A percentile compares a stretch with the other conserved stretches of the same genome.
Conservation (phyloP, 2,113 vertebrate species). For the Poeciliopsis retropinna region DNA sequence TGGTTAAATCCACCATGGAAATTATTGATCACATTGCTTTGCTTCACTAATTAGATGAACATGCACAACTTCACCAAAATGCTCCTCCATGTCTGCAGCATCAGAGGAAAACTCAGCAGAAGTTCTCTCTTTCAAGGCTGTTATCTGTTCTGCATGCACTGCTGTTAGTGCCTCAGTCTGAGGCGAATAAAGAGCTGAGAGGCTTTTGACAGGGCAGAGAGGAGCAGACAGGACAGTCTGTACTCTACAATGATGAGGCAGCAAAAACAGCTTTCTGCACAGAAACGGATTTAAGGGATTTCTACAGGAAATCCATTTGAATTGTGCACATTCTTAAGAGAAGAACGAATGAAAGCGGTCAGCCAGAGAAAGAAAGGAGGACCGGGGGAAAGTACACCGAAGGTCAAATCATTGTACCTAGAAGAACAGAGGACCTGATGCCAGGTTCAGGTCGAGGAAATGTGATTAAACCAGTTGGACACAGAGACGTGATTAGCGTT, state of each 20-base stretch:
- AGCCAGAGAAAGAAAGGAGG: conserved; percentile 31
- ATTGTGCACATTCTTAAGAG: conserved; percentile 42
- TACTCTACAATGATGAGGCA: conserved; percentile 68
- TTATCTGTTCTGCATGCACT: not conserved
- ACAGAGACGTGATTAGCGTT: not conserved
- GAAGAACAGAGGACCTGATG: conserved; percentile 25
- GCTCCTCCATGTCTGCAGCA: not conserved
- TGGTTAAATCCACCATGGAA: not conserved
- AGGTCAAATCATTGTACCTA: conserved; percentile 42
- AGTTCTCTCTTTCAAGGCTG: conserved; percentile 22
- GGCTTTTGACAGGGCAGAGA: conserved; percentile 34
- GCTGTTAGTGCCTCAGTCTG: conserved; percentile 27
- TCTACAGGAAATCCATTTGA: conserved; percentile 38
- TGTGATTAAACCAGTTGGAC: not conserved
- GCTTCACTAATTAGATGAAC: not conserved
- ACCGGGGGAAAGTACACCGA: conserved; percentile 29
- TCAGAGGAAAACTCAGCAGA: not conserved
- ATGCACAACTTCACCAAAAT: not conserved
- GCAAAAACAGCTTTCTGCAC: conserved; percentile 66
- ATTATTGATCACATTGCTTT: not conserved
- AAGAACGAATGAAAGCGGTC: conserved; percentile 10
- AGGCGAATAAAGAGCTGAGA: conserved; percentile 41
- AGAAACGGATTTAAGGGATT: conserved; percentile 61
- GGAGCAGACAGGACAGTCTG: conserved; percentile 40
- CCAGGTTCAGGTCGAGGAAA: not conserved